Conservation (phyloP, 2,113 vertebrate species). For the Clupea harengus region DNA sequence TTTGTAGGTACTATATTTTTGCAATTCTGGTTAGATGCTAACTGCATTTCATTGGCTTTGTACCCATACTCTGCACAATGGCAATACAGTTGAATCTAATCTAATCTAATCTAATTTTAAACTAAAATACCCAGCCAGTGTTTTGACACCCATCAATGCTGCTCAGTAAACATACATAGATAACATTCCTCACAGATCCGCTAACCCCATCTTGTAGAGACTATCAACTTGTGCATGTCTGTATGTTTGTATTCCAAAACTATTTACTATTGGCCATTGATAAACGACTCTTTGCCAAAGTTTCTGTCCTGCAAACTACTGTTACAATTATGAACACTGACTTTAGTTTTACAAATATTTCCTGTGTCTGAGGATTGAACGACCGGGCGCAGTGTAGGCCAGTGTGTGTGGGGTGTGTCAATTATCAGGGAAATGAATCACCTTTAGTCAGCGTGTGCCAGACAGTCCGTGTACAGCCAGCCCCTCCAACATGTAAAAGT, state of each 20-base stretch:
- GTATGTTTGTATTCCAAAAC: neutral
- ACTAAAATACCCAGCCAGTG: neutral
- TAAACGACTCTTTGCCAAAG: neutral
- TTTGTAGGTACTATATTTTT: too few species aligned
- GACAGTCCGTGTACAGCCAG: neutral
- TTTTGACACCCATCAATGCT: neutral
- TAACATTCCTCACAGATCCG: neutral
- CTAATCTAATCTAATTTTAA: neutral
- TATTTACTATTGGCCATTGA: neutral
- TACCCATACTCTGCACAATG: too few species aligned
- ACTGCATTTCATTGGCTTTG: too few species aligned
- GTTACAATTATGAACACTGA: neutral
- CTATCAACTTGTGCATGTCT: neutral
- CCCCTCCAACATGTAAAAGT: neutral
- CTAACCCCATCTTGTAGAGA: neutral
- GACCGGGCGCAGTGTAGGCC: neutral
- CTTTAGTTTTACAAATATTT: neutral
- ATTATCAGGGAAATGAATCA: neutral
- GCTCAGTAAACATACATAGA: neutral
- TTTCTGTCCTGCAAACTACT: neutral
- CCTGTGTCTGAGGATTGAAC: neutral
- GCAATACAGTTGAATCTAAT: too few species aligned
- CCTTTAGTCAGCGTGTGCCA: neutral
- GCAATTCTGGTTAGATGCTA: too few species aligned
- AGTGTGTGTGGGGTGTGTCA: neutral